A percentile compares a stretch with the other conserved stretches of the same genome.
Evolutionary conservation across 2,888 invertebrate species (phyloP).

Genomic region (Eilema griseolum): DNA sequence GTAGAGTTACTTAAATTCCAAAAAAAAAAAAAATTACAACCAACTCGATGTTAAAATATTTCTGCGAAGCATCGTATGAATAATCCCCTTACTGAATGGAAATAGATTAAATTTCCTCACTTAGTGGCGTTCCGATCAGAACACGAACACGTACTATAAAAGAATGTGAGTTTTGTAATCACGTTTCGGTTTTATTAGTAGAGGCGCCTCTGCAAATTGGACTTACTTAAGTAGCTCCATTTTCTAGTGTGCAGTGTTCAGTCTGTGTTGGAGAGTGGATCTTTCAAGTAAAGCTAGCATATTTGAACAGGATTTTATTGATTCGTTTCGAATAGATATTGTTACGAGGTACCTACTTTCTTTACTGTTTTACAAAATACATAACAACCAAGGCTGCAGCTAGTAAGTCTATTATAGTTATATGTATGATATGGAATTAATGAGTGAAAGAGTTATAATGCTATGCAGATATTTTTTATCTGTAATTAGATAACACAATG

Average conservation of each 20-base stretch:
- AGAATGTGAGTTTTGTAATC: slow-evolving; percentile 49
- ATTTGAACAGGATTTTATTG: not conserved
- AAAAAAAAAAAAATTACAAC: not conserved
- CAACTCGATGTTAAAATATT: not conserved
- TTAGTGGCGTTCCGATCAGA: slow-evolving; percentile 20
- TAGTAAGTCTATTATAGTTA: too few species aligned
- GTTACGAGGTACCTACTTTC: not conserved
- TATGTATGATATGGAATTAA: too few species aligned
- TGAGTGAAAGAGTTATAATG: too few species aligned
- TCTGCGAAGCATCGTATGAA: not conserved
- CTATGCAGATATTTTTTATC: too few species aligned
- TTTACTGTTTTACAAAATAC: not conserved
- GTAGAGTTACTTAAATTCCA: not conserved
- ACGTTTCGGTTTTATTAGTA: slow-evolving; percentile 51
- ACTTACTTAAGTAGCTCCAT: slow-evolving; percentile 27
- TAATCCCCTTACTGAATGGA: slow-evolving; percentile 18
- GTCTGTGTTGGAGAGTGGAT: slow-evolving; percentile 8
- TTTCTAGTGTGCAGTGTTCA: not conserved
- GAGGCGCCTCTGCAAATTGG: slow-evolving; percentile 39
- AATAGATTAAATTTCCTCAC: slow-evolving; percentile 25
- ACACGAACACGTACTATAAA: slow-evolving; percentile 21
- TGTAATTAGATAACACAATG: too few species aligned
- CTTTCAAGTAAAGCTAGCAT: slow-evolving; percentile 10
- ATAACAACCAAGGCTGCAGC: too few species aligned
- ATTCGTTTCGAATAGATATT: not conserved